Percentiles rank a stretch among this genome's conserved stretches.
Evolutionary conservation across 2,797 vertebrate species (phyloP).

Genomic region (Aplochiton taeniatus): DNA sequence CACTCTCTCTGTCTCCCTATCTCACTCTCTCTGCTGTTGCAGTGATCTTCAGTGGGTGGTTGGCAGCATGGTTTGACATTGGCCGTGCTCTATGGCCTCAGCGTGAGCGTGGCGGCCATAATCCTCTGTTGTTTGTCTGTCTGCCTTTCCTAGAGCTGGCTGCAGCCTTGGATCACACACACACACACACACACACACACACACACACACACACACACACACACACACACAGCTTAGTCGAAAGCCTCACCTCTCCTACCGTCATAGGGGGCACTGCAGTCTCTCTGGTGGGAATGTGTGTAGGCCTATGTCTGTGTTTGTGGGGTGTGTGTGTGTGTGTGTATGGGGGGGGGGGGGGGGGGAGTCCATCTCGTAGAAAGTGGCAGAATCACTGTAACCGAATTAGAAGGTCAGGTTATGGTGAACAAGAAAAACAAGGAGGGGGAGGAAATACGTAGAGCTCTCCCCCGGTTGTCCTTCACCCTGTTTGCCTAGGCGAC

Average conservation of each 20-base stretch:
- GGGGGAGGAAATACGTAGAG: conserved; percentile 8
- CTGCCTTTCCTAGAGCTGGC: conserved; percentile 1
- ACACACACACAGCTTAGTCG: conserved; percentile 1
- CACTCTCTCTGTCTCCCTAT: neutral
- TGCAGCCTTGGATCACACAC: conserved; percentile 16
- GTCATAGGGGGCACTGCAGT: conserved; percentile 30
- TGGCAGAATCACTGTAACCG: neutral
- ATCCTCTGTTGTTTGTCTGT: conserved; percentile 23
- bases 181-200: neutral
- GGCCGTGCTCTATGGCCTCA: neutral
- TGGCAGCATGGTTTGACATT: conserved; percentile 33
- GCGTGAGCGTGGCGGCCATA: conserved; percentile 15
- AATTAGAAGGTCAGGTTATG: neutral
- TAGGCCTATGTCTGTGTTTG: neutral
- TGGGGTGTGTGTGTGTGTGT: neutral
- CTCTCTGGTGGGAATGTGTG: neutral
- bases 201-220: conserved; percentile 15
- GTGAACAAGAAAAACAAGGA: conserved; percentile 2
- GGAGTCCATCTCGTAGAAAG: neutral
- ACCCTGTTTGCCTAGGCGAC: conserved; percentile 35
- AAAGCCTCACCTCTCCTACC: neutral
- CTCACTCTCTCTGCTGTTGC: neutral
- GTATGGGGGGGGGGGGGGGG: no score
- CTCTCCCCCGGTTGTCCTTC: conserved; percentile 44
- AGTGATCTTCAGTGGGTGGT: neutral